Evolutionary conservation across 2,113 vertebrate species (phyloP).

Genomic region (Pseudopipra pipra): DNA sequence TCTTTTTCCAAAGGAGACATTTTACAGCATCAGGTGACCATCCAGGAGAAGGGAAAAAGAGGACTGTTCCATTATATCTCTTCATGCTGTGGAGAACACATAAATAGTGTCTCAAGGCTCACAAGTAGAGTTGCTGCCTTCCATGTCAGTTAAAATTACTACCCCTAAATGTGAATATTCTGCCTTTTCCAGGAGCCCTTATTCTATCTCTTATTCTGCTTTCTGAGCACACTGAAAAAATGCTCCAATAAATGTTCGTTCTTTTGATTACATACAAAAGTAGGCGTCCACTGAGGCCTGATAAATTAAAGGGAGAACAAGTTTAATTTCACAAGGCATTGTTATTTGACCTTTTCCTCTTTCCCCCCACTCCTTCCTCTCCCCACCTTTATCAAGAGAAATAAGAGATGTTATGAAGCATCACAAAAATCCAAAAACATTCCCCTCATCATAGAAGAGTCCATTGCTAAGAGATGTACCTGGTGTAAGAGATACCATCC

Average conservation of each 20-base stretch:
- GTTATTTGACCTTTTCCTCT: not conserved
- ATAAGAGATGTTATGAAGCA: not conserved
- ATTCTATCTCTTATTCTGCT: not conserved
- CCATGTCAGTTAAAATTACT: not conserved
- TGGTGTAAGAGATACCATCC: not conserved
- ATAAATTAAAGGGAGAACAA: not conserved
- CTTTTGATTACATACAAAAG: not conserved
- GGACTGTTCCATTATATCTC: not conserved
- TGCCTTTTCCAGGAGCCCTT: not conserved
- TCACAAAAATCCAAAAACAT: not conserved
- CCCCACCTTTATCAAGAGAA: not conserved
- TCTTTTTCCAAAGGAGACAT: not conserved
- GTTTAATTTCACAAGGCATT: not conserved
- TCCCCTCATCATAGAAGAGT: not conserved
- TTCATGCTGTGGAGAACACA: not conserved
- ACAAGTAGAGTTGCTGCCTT: not conserved
- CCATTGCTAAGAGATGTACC: accelerated
- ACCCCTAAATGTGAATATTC: not conserved
- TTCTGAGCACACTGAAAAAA: not conserved
- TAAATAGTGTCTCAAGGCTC: not conserved
- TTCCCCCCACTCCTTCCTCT: not conserved
- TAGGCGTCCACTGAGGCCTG: accelerated
- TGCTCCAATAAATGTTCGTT: not conserved
- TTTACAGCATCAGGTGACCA: not conserved
- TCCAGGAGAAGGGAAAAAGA: not conserved